A percentile compares a stretch with the other conserved stretches of the same genome.
These are phyloP conservation scores for Trichopria drosophilae DNA, from an alignment of 2,888 invertebrate species.

Conservation along the genomic window DNA sequence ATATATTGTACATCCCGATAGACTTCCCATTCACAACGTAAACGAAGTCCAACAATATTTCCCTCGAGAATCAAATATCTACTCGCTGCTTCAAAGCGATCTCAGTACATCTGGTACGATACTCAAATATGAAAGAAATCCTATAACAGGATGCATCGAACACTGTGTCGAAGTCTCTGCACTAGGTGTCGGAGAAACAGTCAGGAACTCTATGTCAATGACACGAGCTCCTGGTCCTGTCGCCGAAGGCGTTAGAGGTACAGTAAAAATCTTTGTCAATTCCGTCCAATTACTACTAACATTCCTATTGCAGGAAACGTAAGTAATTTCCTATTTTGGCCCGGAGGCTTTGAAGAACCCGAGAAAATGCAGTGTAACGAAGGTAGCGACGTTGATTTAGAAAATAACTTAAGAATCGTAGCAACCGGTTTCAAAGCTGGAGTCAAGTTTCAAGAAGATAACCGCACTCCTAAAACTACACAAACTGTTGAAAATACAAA, in stretches of 20 bases:
- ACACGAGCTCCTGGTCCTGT: constrained; percentile 75
- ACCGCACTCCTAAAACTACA: constrained; percentile 45
- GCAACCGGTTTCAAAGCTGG: constrained; percentile 50
- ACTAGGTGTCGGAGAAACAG: constrained; percentile 66
- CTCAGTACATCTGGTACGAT: constrained; percentile 61
- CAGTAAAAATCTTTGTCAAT: constrained; percentile 5
- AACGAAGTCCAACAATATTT: constrained; percentile 71
- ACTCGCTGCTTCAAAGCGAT: constrained; percentile 61
- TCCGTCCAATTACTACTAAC: background rate
- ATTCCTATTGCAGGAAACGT: constrained; percentile 60
- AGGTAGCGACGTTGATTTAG: constrained; percentile 46
- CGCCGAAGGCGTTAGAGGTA: constrained; percentile 71
- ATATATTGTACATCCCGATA: constrained; percentile 70
- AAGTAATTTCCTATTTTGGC: constrained; percentile 84
- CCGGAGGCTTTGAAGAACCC: constrained; percentile 73
- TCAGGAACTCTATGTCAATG: constrained; percentile 79
- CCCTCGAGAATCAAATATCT: constrained; percentile 63
- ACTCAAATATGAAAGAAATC: constrained; percentile 69
- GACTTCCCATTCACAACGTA: constrained; percentile 73
- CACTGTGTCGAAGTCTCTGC: constrained; percentile 68
- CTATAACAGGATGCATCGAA: constrained; percentile 73
- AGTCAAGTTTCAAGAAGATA: constrained; percentile 50
- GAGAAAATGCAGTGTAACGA: constrained; percentile 53
- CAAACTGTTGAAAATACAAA: constrained; percentile 24
- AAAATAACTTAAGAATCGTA: constrained; percentile 48